These are phyloP conservation scores for Capitella teleta DNA, from an alignment of 1,140 invertebrate species.

Conservation along the genomic window DNA sequence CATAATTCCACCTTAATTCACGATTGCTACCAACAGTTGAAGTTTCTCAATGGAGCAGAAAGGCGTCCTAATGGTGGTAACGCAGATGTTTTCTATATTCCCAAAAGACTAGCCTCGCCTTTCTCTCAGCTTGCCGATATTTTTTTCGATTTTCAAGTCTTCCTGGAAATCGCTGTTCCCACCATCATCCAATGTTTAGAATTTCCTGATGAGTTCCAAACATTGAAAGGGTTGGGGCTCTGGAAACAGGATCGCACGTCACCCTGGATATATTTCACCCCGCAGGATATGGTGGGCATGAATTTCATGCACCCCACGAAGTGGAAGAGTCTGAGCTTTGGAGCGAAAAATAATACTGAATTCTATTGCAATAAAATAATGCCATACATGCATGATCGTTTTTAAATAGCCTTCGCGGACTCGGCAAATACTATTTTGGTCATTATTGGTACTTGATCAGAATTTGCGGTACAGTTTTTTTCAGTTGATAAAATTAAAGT, in stretches of 20 bases:
- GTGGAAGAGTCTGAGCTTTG: conserved; percentile 7
- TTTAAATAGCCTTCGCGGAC: too few species aligned
- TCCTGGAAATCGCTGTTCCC: conserved; percentile 12
- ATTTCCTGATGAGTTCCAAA: background rate
- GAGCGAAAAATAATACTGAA: background rate
- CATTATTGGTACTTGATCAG: too few species aligned
- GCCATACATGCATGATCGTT: conserved; percentile 6
- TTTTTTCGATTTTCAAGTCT: conserved; percentile 6
- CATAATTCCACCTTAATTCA: background rate
- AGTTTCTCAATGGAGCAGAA: background rate
- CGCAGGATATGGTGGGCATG: conserved; percentile 6
- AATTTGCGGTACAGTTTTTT: background rate
- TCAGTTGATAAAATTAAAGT: too few species aligned
- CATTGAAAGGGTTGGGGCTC: conserved; percentile 1
- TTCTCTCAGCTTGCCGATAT: conserved; percentile 6
- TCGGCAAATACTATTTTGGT: too few species aligned
- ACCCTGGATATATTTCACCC: conserved; percentile 9
- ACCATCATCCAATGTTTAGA: conserved; percentile 4
- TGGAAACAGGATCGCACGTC: conserved; percentile 2
- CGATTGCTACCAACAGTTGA: conserved; percentile 1
- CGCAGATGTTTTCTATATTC: conserved; percentile 10
- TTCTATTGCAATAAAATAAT: conserved; percentile 3
- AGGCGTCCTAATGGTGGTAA: conserved; percentile 6
- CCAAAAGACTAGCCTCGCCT: background rate
- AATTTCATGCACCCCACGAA: conserved; percentile 8